Conservation (phyloP, 1,140 invertebrate species). For the Drosophila neocordata region DNA sequence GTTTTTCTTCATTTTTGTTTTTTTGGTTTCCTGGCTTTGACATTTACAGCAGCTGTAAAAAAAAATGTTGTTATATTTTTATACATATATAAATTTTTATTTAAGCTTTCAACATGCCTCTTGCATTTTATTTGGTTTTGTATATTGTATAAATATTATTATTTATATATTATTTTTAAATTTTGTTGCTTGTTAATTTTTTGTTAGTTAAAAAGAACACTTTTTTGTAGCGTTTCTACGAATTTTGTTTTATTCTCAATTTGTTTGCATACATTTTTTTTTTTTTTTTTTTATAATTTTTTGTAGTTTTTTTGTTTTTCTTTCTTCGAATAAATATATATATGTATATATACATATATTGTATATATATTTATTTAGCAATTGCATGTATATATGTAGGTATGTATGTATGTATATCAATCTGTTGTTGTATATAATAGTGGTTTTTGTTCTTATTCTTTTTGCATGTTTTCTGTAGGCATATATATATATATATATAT, state of each 20-base stretch:
- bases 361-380: conserved; percentile 39
- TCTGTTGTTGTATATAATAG: conserved; percentile 64
- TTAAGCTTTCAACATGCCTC: conserved; percentile 57
- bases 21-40: conserved; percentile 18
- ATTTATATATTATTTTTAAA: conserved; percentile 12
- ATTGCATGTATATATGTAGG: conserved; percentile 48
- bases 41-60: conserved; percentile 14
- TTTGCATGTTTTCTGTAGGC: conserved; percentile 51
- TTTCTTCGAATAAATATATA: conserved; percentile 70
- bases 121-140: conserved; percentile 14
- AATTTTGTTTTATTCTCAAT: neutral
- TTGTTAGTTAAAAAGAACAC: conserved; percentile 67
- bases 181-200: conserved; percentile 29
- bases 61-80: conserved; percentile 9
- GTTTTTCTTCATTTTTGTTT: conserved; percentile 1
- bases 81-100: conserved; percentile 15
- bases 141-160: conserved; percentile 63
- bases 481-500: conserved; percentile 64
- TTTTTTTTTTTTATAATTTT: conserved; percentile 22
- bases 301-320: conserved; percentile 34
- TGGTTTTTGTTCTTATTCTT: conserved; percentile 38
- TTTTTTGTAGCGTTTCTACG: conserved; percentile 50
- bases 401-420: conserved; percentile 40
- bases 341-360: conserved; percentile 72
- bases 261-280: conserved; percentile 26